Evolutionary conservation across 2,888 invertebrate species (phyloP), one percentile per base, ranked within the genome.

Genomic region (Drosophila parthenogenetica): DNA sequence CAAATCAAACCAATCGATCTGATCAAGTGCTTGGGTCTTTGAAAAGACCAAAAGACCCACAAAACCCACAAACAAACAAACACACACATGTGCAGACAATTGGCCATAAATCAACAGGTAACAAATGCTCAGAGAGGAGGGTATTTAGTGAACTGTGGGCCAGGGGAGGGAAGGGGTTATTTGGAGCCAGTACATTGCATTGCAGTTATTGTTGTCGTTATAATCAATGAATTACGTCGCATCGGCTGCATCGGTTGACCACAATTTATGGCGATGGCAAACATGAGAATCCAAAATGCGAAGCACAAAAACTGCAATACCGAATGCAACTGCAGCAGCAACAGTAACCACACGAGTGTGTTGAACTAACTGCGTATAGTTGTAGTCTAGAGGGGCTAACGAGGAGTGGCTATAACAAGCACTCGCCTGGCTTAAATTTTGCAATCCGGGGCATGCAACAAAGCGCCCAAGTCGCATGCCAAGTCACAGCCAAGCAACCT

Each of bases 171-270:
- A n/a, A 29, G 29, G n/a, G n/a, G n/a, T n/a, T n/a, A n/a, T 8
- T 29, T 29, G 19, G 32, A 43, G 14, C 37, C 50, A 61, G 60
- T 59, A 17, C 53, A 77, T 65, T 71, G 77, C 64, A 77, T 66
- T 73, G 79, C 83, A 79, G 84, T 84, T 83, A 83, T 82, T 82
- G 85, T 85, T 73, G 84, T 85, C 85, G 87, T 85, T 85, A 86
- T 86, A 87, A 86, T 83, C 86, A 86, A 88, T 87, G 88, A 86
- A 86, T 88, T 81, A 86, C 86, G 84, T 86, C 76, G 75, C 75
- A 76, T 75, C 76, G 74, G 74, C 74, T 74, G 83, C 85, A 87
- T 85, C 82, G 88, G 86, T 80, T 86, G 86, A 88, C 86, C 86
- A 86, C 86, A 86, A 86, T 86, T 86, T 88, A 86, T 86, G 79